These are phyloP conservation scores for Dendrolimus punctatus DNA, from an alignment of 1,140 invertebrate genomes.

Conservation along the genomic window DNA sequence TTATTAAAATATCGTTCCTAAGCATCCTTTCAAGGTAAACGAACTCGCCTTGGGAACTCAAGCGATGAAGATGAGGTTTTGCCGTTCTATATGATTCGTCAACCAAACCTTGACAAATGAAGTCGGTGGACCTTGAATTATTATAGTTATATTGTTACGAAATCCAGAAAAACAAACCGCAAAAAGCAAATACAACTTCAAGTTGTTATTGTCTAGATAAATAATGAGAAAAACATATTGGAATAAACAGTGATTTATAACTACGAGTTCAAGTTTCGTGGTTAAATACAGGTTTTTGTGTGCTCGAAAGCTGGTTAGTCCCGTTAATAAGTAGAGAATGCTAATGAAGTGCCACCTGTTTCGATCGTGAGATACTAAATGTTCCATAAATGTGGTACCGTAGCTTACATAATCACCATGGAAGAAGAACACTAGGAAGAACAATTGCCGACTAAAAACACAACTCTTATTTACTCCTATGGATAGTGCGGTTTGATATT, in stretches of 20 bases:
- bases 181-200: constrained; percentile 10
- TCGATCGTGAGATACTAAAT: constrained; percentile 13
- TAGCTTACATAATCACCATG: background rate
- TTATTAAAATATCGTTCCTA: too few species aligned
- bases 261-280: constrained; percentile 16
- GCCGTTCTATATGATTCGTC: constrained; percentile 26
- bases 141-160: constrained; percentile 19
- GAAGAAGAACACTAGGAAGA: too few species aligned
- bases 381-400: background rate
- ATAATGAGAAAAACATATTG: background rate
- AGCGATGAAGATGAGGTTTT: constrained; percentile 22
- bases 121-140: constrained; percentile 33
- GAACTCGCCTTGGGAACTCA: constrained; percentile 12
- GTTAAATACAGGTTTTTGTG: constrained; percentile 19
- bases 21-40: constrained; percentile 4
- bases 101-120: constrained; percentile 31
- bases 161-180: constrained; percentile 22
- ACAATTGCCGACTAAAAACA: too few species aligned
- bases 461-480: too few species aligned
- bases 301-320: constrained; percentile 24
- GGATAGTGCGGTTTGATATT: too few species aligned
- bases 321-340: constrained; percentile 50
- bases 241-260: constrained; percentile 2
- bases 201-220: background rate
- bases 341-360: constrained; percentile 48